Evolutionary conservation across 2,797 vertebrate genomes (phyloP), one percentile per base, ranked within the genome.

Genomic region (Danio choprae): DNA sequence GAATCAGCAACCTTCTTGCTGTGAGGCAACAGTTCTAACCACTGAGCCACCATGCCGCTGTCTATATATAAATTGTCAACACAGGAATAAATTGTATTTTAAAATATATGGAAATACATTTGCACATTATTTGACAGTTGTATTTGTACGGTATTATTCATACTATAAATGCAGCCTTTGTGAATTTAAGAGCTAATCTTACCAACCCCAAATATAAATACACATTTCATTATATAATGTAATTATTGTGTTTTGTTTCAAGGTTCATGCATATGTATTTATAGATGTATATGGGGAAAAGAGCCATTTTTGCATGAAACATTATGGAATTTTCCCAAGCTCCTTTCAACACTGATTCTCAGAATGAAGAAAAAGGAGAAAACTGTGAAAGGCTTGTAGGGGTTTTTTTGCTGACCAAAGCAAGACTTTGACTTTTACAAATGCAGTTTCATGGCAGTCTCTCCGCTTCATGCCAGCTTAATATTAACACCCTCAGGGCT

Each of bases 381-480:
- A 79, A 64, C 3, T 63, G 38, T 53, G 77, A 71, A 72, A 72
- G 15, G 58, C 68, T 72, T 13, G 59, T 73, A 69, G 48, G 60
- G 58, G 73, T 73, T 29, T 40, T 79, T 79, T 73, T 72, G 78
- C 69, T 80, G 78, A 80, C 78, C 41, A 65, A 73, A 80, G 78
- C 78, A 73, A 41, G 29, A 80, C 41, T 72, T 71, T 55, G 78
- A 73, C 69, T 71, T 81, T 76, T 64, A 81, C 60, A 81, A 81
- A 76, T 81, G 46, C 56, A 60, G 72, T 63, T 81, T 81, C 72
- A 81, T 63, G 56, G 65, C 56, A 76, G 44, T 55, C 74, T 76
- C 48, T 55, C 58, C 10, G 36, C 69, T 70, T 76, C 56, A 76
- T 81, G 65, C 80, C 73, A 77, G 80, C 80, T 76, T 70, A 76